Evolutionary conservation across 2,797 vertebrate genomes (phyloP).

Genomic region (Gambusia yucatana): DNA sequence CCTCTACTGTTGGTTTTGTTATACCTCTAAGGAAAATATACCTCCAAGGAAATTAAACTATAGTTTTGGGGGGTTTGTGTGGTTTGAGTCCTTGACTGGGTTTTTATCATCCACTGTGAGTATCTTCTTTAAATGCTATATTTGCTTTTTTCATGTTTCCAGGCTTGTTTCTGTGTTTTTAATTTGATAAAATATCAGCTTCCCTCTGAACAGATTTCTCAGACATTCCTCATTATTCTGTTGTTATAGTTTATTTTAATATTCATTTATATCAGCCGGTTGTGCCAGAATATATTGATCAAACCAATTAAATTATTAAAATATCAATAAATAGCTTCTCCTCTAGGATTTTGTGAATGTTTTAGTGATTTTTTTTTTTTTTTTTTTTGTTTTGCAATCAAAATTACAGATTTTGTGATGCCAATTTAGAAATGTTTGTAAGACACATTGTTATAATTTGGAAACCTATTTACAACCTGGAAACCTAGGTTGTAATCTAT

Average conservation of each 20-base stretch:
- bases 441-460: too few species aligned
- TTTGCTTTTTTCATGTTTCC: not conserved
- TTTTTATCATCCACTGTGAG: not conserved
- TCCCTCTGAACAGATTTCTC: not conserved
- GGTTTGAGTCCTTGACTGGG: not conserved
- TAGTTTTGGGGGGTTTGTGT: not conserved
- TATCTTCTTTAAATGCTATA: not conserved
- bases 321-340: too few species aligned
- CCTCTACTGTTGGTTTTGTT: conserved; percentile 22
- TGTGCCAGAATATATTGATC: too few species aligned
- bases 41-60: not conserved
- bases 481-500: not conserved
- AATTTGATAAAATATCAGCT: not conserved
- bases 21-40: not conserved
- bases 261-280: not conserved
- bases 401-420: too few species aligned
- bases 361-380: too few species aligned
- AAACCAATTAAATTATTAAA: too few species aligned
- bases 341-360: too few species aligned
- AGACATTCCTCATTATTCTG: not conserved
- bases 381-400: too few species aligned
- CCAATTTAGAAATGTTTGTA: too few species aligned
- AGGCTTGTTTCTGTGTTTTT: not conserved
- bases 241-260: not conserved
- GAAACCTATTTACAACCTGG: too few species aligned